phyloP scores from a whole-genome alignment of 2,797 vertebrate species.

The Melanotaenia trifasciata region DNA sequence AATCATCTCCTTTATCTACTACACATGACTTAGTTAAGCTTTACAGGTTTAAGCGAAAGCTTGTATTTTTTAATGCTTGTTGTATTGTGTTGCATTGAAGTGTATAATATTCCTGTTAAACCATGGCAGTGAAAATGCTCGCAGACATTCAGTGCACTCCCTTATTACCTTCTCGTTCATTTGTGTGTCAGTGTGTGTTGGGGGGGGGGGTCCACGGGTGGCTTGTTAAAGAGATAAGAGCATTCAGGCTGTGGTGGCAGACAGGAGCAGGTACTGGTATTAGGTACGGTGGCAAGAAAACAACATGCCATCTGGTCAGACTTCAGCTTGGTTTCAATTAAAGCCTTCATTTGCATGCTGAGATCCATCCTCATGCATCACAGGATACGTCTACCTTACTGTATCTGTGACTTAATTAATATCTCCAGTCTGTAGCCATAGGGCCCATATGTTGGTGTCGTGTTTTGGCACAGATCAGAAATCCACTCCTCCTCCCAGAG shows the following conservation, averaged over 20 bases:
- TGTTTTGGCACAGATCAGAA: constrained; percentile 47
- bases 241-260: constrained; percentile 45
- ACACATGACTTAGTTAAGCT: constrained; percentile 5
- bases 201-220: not conserved
- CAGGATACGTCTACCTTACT: constrained; percentile 51
- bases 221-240: constrained; percentile 52
- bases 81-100: constrained; percentile 5
- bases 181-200: constrained; percentile 9
- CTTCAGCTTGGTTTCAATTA: constrained; percentile 76
- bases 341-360: constrained; percentile 71
- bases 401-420: constrained; percentile 70
- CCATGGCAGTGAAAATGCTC: constrained; percentile 8
- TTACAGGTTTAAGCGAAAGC: not conserved
- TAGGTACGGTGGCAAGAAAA: constrained; percentile 61
- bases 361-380: constrained; percentile 71
- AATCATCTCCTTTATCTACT: constrained; percentile 14
- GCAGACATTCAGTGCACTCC: constrained; percentile 18
- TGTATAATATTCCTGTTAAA: constrained; percentile 8
- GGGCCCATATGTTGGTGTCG: constrained; percentile 54
- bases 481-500: constrained; percentile 29
- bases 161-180: not conserved
- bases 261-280: constrained; percentile 66
- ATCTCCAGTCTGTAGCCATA: constrained; percentile 55
- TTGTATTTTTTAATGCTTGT: not conserved
- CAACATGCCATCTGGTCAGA: constrained; percentile 75